A percentile compares a stretch with the other conserved stretches of the same genome.
These are phyloP conservation scores for Notocelia uddmanniana DNA, from an alignment of 2,888 invertebrate species.

Conservation along the genomic window DNA sequence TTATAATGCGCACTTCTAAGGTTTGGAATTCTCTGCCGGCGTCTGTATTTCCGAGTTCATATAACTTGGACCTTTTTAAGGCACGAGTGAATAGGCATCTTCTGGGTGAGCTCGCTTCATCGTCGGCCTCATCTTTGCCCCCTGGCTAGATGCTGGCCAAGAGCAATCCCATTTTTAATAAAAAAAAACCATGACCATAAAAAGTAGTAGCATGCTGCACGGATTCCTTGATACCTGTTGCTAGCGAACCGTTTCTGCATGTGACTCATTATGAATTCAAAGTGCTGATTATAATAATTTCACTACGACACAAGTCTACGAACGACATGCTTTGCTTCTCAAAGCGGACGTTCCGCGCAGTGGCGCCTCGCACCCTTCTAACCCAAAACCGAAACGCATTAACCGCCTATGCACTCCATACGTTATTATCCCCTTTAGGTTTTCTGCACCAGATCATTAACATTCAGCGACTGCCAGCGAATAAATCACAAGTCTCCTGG, in stretches of 20 bases:
- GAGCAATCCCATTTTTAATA: too few species aligned
- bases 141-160: too few species aligned
- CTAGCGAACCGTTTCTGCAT: constrained; percentile 16
- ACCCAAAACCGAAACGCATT: constrained; percentile 32
- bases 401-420: constrained; percentile 8
- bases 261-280: constrained; percentile 21
- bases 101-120: too few species aligned
- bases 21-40: too few species aligned
- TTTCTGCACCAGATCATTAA: constrained; percentile 59
- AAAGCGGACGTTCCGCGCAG: constrained; percentile 50
- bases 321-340: constrained; percentile 33
- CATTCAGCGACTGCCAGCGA: constrained; percentile 62
- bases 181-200: background rate
- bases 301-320: constrained; percentile 23
- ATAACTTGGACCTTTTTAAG: too few species aligned
- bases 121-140: too few species aligned
- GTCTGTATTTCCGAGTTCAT: too few species aligned
- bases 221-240: background rate
- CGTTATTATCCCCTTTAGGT: background rate
- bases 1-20: too few species aligned
- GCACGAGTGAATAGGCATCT: too few species aligned
- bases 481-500: constrained; percentile 71
- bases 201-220: background rate
- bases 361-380: constrained; percentile 46
- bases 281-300: constrained; percentile 29